A percentile compares a stretch with the other conserved stretches of the same genome.
Evolutionary conservation across 1,140 invertebrate species (phyloP).

Genomic region (Penaeus indicus): DNA sequence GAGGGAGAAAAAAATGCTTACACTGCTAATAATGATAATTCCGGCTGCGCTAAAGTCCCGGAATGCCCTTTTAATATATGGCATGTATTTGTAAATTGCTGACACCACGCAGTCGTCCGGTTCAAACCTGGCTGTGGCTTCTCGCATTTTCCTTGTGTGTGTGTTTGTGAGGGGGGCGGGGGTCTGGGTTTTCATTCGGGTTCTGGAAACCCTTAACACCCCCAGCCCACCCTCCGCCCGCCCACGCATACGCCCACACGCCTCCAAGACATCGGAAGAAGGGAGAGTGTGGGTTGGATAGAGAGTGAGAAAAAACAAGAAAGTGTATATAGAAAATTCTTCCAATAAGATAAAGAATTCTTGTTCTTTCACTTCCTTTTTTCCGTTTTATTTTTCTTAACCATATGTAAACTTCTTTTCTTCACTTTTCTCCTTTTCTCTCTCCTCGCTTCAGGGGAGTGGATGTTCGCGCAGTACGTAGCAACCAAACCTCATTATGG

Average conservation of each 20-base stretch:
- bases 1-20: constrained; percentile 2
- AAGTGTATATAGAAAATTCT: too few relatives aligned
- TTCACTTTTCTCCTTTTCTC: too few relatives aligned
- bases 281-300: too few relatives aligned
- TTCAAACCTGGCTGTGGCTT: background rate
- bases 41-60: constrained; percentile 16
- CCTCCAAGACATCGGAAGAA: background rate
- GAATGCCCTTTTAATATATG: constrained; percentile 33
- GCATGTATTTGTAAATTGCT: constrained; percentile 26
- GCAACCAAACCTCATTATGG: background rate
- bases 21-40: constrained; percentile 20
- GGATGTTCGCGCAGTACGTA: too few relatives aligned
- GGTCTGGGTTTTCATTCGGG: too few relatives aligned
- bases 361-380: too few relatives aligned
- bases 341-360: too few relatives aligned
- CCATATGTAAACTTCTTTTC: too few relatives aligned
- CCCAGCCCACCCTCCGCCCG: background rate
- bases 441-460: too few relatives aligned
- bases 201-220: background rate
- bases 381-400: too few relatives aligned
- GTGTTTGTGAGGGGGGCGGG: background rate
- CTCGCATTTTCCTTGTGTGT: constrained; percentile 4
- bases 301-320: too few relatives aligned
- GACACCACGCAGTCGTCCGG: background rate
- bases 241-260: background rate